Evolutionary conservation across 1,140 invertebrate species (phyloP), one percentile per base, ranked within the genome.

Genomic region (Saccostrea cuccullata): DNA sequence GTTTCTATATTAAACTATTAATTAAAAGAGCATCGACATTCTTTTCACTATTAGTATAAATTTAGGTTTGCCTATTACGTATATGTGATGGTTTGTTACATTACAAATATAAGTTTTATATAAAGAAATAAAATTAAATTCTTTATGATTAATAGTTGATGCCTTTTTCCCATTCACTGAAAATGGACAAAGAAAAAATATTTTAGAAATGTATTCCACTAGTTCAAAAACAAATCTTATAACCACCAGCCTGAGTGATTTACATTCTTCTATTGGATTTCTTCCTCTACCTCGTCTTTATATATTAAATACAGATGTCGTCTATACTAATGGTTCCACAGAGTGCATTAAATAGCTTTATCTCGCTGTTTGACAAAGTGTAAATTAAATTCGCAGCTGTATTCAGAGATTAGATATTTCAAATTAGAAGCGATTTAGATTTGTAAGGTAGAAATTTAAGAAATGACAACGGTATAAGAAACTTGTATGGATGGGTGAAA

Each of bases 371-470:
- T 73, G 26, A 77, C 26, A 26, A 77, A 77, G 23, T 36, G 26
- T 36, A 77, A 30, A 77, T 77, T 77, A 26, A 77, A 64, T 9
- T 77, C 26, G 26, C 70, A 77, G 23, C 70, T 77, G 26, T 30
- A 13, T 26, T 8, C 11, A 77, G 13, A 4, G 70, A 64, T 77
- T 77, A 77, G 70, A 77, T 26, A 77, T 13, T 77, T 36, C 2
- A 77, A 30, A 77, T 26, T 77, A 77, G 13, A 77, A 36, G 70
- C 36, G 70, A 77, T 77, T 77, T 77, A 30, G 13, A 17, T 26
- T 77, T 77, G 70, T 77, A 77, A 77, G 70, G 70, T 15, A 77
- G 13, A 23, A 77, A 15, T 77, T 36, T 77, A 77, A 15, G 70
- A 15, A 77, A 77, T 36, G 9, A 17, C 3, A 77, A 15, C 1